Conservation (phyloP, 2,888 invertebrate genomes). For the Apomyelois bistriatella region DNA sequence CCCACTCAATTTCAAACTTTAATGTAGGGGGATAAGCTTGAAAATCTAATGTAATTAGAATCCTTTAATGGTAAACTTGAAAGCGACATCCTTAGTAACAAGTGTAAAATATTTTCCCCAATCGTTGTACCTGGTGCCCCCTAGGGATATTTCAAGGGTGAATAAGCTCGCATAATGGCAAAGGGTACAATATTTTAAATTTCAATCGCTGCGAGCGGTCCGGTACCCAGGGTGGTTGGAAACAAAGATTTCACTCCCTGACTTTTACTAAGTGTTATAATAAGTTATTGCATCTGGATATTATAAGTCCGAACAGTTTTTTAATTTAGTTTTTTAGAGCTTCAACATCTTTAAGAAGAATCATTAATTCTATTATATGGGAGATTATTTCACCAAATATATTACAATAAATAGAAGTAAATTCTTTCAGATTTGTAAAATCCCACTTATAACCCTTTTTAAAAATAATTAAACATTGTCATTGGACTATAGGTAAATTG, state of each 20-base stretch:
- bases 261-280: constrained; percentile 71
- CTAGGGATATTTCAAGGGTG: constrained; percentile 81
- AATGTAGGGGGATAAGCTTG: constrained; percentile 29
- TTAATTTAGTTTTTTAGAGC: no score
- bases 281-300: constrained; percentile 60
- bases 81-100: constrained; percentile 78
- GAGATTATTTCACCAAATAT: no score
- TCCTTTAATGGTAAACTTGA: constrained; percentile 54
- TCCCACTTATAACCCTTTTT: no score
- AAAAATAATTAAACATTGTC: no score
- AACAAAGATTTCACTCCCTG: constrained; percentile 73
- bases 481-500: no score
- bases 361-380: no score
- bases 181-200: constrained; percentile 81
- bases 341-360: no score
- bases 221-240: constrained; percentile 55
- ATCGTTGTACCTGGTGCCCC: constrained; percentile 77
- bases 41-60: constrained; percentile 37
- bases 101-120: constrained; percentile 81
- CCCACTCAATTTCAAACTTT: constrained; percentile 41
- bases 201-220: constrained; percentile 80
- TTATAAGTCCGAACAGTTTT: constrained; percentile 20
- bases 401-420: no score
- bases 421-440: no score
- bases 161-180: constrained; percentile 80